Conservation (phyloP, 2,113 vertebrate species). For the Corythoichthys haematopterus region DNA sequence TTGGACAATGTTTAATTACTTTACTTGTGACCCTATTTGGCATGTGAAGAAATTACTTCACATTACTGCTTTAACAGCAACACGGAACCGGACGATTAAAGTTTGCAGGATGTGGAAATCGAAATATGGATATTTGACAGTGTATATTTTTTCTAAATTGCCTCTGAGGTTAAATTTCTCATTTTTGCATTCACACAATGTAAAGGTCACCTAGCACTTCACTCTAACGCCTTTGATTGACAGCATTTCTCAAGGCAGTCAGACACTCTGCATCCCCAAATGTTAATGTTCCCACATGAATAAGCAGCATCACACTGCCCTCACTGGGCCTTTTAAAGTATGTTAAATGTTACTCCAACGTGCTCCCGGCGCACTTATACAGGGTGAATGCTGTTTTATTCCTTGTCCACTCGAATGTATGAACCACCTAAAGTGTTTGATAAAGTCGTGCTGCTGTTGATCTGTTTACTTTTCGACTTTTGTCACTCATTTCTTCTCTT, state of each 20-base stretch:
- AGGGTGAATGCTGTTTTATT: constrained; percentile 5
- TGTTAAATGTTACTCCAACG: constrained; percentile 10
- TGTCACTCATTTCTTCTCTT: background rate
- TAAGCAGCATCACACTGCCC: constrained; percentile 28
- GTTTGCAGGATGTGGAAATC: background rate
- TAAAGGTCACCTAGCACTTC: constrained; percentile 61
- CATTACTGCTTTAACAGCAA: no score
- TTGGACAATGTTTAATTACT: no score
- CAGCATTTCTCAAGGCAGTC: constrained; percentile 47
- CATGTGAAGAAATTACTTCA: no score
- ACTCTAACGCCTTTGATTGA: constrained; percentile 59
- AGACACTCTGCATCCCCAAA: constrained; percentile 39
- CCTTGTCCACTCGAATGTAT: background rate
- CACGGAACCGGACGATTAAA: background rate
- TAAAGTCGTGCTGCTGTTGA: constrained; percentile 2
- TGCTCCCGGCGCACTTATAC: background rate
- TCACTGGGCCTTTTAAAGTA: background rate
- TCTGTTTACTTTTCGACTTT: constrained; percentile 12
- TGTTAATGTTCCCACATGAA: constrained; percentile 69
- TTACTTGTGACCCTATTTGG: no score
- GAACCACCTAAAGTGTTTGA: background rate
- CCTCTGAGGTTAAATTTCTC: constrained; percentile 25
- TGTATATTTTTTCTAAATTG: background rate
- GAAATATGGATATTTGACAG: background rate
- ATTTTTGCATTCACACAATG: constrained; percentile 12